These are phyloP conservation scores for Nephrotoma appendiculata DNA, from an alignment of 2,888 invertebrate species.

Conservation along the genomic window DNA sequence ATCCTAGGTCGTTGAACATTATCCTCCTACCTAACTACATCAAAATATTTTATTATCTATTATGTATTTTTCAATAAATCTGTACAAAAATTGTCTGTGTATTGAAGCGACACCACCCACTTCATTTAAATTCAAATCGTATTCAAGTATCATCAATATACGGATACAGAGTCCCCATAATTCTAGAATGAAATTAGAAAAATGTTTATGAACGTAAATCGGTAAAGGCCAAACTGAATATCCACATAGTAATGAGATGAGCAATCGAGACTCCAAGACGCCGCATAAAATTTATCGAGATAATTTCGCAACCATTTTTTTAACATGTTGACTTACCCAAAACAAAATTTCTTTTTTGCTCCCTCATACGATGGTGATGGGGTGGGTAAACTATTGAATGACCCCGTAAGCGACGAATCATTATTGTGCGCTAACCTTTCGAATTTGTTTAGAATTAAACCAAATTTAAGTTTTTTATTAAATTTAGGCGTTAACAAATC, in stretches of 20 bases:
- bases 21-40: too few relatives aligned
- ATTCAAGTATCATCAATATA: neutral
- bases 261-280: neutral
- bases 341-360: neutral
- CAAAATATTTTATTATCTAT: too few relatives aligned
- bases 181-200: too few relatives aligned
- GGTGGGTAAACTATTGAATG: neutral
- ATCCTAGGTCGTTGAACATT: too few relatives aligned
- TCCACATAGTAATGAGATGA: neutral
- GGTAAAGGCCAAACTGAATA: too few relatives aligned
- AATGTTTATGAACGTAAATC: too few relatives aligned
- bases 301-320: neutral
- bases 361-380: neutral
- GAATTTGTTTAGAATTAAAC: neutral
- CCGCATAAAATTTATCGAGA: neutral
- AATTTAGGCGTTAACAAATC: neutral
- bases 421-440: neutral
- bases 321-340: neutral
- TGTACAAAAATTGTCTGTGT: neutral
- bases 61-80: too few relatives aligned
- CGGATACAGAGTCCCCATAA: neutral
- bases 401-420: neutral
- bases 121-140: neutral
- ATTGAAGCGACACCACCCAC: neutral
- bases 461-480: neutral